Conservation (phyloP, 2,113 vertebrate genomes). For the Sinosuthora webbiana region DNA sequence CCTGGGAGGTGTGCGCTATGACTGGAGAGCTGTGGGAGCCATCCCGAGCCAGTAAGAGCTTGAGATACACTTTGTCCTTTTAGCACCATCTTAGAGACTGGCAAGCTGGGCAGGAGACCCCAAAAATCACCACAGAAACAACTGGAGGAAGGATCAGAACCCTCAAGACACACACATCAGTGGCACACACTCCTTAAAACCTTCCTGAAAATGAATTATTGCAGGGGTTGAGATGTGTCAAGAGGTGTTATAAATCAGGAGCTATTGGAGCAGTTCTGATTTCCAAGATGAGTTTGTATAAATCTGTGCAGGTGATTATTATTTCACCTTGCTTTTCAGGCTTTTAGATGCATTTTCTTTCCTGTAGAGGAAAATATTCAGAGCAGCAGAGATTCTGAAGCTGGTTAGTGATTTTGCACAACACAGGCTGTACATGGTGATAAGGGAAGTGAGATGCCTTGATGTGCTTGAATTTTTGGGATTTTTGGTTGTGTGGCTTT, state of each 20-base stretch:
- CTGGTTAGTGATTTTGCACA: not conserved
- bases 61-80: not conserved
- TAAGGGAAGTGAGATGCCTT: not conserved
- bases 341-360: not conserved
- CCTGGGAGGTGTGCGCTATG: accelerated
- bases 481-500: not conserved
- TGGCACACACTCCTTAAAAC: not conserved
- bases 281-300: not conserved
- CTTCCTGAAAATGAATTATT: not conserved
- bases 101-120: not conserved
- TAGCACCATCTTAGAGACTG: not conserved
- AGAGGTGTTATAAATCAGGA: not conserved
- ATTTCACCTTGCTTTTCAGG: not conserved
- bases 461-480: not conserved
- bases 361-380: not conserved
- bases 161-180: not conserved
- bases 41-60: not conserved
- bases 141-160: not conserved
- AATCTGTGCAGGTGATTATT: not conserved
- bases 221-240: not conserved
- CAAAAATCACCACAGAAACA: not conserved
- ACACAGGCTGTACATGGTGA: too few relatives aligned
- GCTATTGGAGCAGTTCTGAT: not conserved
- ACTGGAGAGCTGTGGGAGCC: not conserved
- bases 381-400: not conserved